Evolutionary conservation across 1,140 invertebrate species (phyloP), one percentile per base, ranked within the genome.

Genomic region (Danaus plexippus): DNA sequence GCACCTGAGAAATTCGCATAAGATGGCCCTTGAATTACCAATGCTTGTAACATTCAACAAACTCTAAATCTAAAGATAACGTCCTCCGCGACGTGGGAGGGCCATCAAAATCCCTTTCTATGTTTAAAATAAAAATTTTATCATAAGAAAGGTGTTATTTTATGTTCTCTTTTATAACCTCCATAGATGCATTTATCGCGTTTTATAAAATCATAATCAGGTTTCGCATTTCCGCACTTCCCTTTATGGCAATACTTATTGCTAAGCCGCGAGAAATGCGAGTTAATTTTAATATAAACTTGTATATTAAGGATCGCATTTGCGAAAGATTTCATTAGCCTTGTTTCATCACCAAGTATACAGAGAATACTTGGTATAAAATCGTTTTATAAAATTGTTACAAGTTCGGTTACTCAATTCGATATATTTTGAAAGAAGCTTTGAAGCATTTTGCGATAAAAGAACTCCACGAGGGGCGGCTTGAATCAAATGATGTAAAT

Each of bases 41-140:
- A 52, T 52, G 61, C 59, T 48, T 65, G 64, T 75, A 72, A 73
- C 71, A 66, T 64, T 68, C 59, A 66, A 58, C 61, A 54, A 70
- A 56, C 71, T 56, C 67, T 85, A 85, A 85, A 84, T 85, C 82
- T 82, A 69, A 71, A 78, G 72, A 76, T 81, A 84, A 82, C 71
- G 75, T 59, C 65, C 49, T 59, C 50, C 64, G 60, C 74, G 75
- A 75, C 82, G 61, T 76, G 64, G 66, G 69, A 71, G 69, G 72
- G 73, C 82, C 74, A 78, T 78, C 73, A 77, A 74, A 80, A 75
- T 82, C 82, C 82, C 79, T 80, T 73, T 63, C 82, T 77, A 86
- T 86, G 82, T 86, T 86, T 86, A 86, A 86, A 86, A 86, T 86
- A 84, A 86, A 84, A 86, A 82, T 86, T 80, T 81, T 77, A 86